These are phyloP conservation scores for Morpho helenor DNA, from an alignment of 2,888 invertebrate species.

Conservation along the genomic window DNA sequence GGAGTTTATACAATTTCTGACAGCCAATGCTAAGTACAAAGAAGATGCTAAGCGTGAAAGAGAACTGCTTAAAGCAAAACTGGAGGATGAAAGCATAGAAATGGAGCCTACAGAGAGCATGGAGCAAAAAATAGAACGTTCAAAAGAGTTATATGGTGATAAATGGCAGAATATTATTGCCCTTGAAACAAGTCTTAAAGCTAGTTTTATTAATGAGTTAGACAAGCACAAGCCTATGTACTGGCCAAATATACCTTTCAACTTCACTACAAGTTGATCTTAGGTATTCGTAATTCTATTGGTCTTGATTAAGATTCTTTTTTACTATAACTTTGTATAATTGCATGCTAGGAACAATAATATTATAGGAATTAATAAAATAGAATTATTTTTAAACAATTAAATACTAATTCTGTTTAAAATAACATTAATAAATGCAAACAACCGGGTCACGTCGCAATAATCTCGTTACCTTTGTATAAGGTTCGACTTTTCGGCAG, in stretches of 20 bases:
- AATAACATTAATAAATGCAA: too few species aligned
- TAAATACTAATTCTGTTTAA: too few species aligned
- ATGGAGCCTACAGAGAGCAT: slow-evolving; percentile 36
- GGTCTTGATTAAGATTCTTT: too few species aligned
- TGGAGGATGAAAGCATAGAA: slow-evolving; percentile 34
- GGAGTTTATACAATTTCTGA: slow-evolving; percentile 81
- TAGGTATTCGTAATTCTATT: not conserved
- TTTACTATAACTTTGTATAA: too few species aligned
- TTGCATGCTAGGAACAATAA: too few species aligned
- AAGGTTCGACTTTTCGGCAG: too few species aligned
- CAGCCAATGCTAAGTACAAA: slow-evolving; percentile 77
- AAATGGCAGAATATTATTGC: slow-evolving; percentile 83
- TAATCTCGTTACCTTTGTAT: too few species aligned
- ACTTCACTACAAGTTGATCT: slow-evolving; percentile 48
- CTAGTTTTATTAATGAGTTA: slow-evolving; percentile 81
- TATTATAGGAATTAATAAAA: too few species aligned
- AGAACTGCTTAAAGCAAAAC: slow-evolving; percentile 40
- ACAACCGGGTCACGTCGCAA: too few species aligned
- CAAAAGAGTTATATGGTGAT: slow-evolving; percentile 81
- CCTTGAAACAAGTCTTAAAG: slow-evolving; percentile 85
- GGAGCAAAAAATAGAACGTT: slow-evolving; percentile 51
- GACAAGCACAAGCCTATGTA: slow-evolving; percentile 80
- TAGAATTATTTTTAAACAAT: too few species aligned
- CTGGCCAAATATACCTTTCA: slow-evolving; percentile 87
- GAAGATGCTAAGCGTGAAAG: slow-evolving; percentile 52